These are phyloP conservation scores for Galerucella pusilla DNA, from an alignment of 2,888 invertebrate species.

Conservation along the genomic window DNA sequence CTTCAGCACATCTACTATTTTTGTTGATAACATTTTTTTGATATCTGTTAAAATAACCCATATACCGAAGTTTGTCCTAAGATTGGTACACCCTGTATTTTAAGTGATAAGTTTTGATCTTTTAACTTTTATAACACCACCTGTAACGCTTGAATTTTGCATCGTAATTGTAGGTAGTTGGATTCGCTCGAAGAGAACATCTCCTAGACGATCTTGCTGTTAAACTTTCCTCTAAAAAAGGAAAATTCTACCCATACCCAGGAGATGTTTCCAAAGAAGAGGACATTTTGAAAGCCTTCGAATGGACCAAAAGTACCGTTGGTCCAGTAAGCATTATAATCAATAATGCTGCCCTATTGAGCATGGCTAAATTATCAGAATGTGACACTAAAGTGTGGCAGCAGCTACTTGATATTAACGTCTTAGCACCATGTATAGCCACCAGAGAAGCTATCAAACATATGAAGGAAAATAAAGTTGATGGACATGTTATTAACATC, in stretches of 20 bases:
- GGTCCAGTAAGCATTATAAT: conserved; percentile 60
- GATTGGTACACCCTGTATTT: too few species aligned
- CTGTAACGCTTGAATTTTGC: too few species aligned
- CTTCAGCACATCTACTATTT: too few species aligned
- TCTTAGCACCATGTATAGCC: conserved; percentile 43
- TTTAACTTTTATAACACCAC: too few species aligned
- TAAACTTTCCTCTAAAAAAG: conserved; percentile 46
- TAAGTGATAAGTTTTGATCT: too few species aligned
- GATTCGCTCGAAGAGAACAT: conserved; percentile 49
- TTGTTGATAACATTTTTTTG: too few species aligned
- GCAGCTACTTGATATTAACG: conserved; percentile 40
- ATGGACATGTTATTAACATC: conserved; percentile 33
- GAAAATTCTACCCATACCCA: conserved; percentile 57
- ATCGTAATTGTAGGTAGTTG: conserved; percentile 48
- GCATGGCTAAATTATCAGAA: conserved; percentile 47
- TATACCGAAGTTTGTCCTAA: too few species aligned
- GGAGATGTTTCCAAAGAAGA: conserved; percentile 60
- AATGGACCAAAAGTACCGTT: conserved; percentile 57
- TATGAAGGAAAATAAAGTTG: conserved; percentile 30
- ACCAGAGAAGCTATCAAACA: conserved; percentile 49
- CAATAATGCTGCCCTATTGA: conserved; percentile 60
- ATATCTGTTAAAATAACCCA: too few species aligned
- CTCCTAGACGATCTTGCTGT: conserved; percentile 44
- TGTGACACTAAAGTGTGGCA: conserved; percentile 45
- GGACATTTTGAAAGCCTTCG: conserved; percentile 57